Base-by-base conservation (phyloP, 1,140 invertebrate species). In the Choristoneura fumiferana region DNA sequence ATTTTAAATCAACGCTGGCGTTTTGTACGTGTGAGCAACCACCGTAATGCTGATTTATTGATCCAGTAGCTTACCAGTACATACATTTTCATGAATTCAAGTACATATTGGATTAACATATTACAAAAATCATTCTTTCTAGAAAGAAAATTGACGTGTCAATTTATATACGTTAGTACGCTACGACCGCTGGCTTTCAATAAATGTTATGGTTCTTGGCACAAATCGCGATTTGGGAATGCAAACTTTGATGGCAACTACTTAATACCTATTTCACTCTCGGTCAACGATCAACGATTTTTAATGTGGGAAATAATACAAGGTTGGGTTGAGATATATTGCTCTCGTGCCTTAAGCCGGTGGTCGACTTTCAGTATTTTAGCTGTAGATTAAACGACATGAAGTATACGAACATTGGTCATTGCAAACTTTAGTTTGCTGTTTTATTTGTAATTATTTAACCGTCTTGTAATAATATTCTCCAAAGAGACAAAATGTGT, bases 321-420 rank as follows among this genome's bases (percentile, higher is more conserved):
- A 22, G 18, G 43, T 22, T 22, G 74, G 76, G 73, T 76, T 71
- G 77, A 71, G 63, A 78, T 76, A 78, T 69, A 63, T 70, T 84
- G 81, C 78, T 78, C 71, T 81, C 77, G 84, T 87, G 84, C 84
- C 81, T 87, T 84, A 64, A 61, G 71, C 73, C 78, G 80, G 76
- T 74, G 81, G 84, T 81, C 63, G 54, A 45, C n/a, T 55, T 63
- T 33, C 17, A 56, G 34, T 57, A 53, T 54, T 69, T 59, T 55
- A 65, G 67, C 55, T 62, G 65, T 49, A 65, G 18, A 65, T 76
- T 67, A 70, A 66, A 63, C 56, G 62, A 62, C 43, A 49, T 29
- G 60, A 63, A 65, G 60, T 69, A 63, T 67, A 61, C 60, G 59
- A 40, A 65, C 62, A 57, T 63, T 39, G 63, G 63, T 71, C 62